Percentiles rank a stretch among this genome's conserved stretches.
These are phyloP conservation scores for Drosophila maculinotata DNA, from an alignment of 2,888 invertebrate genomes.

Conservation along the genomic window DNA sequence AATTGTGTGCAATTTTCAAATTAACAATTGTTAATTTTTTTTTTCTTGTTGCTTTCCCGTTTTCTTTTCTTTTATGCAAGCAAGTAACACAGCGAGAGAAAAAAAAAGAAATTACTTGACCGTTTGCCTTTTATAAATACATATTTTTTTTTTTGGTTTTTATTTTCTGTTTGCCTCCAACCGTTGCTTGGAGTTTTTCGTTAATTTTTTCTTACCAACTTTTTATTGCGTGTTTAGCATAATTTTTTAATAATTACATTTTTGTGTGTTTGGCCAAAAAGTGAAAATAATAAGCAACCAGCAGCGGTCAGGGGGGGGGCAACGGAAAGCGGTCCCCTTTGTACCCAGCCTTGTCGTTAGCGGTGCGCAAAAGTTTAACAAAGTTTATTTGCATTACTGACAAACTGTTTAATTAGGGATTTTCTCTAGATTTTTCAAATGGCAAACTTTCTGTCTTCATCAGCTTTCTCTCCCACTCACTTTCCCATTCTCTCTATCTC, in stretches of 20 bases:
- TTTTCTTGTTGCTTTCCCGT: slow-evolving; percentile 34
- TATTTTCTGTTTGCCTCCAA: slow-evolving; percentile 31
- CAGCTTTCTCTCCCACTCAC: neutral
- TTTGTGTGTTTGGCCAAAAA: slow-evolving; percentile 75
- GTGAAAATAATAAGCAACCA: slow-evolving; percentile 68
- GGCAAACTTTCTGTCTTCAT: slow-evolving; percentile 50
- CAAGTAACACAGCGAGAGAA: slow-evolving; percentile 20
- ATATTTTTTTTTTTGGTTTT: slow-evolving; percentile 49
- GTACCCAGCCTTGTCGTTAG: slow-evolving; percentile 43
- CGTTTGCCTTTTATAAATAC: slow-evolving; percentile 78
- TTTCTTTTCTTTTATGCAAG: slow-evolving; percentile 50
- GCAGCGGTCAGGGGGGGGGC: slow-evolving; percentile 17
- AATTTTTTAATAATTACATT: slow-evolving; percentile 81
- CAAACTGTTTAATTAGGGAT: slow-evolving; percentile 80
- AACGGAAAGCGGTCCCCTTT: slow-evolving; percentile 35
- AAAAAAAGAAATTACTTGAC: slow-evolving; percentile 58
- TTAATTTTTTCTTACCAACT: slow-evolving; percentile 78
- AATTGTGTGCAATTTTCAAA: slow-evolving; percentile 82
- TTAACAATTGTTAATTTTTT: slow-evolving; percentile 82
- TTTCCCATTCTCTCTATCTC: neutral
- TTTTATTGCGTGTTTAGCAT: slow-evolving; percentile 81
- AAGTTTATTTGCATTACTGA: slow-evolving; percentile 81
- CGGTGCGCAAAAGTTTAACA: slow-evolving; percentile 73
- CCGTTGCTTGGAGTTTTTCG: slow-evolving; percentile 57
- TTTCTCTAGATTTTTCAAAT: slow-evolving; percentile 70